Conservation (phyloP, 2,113 vertebrate genomes). For the Varanus salvator region DNA sequence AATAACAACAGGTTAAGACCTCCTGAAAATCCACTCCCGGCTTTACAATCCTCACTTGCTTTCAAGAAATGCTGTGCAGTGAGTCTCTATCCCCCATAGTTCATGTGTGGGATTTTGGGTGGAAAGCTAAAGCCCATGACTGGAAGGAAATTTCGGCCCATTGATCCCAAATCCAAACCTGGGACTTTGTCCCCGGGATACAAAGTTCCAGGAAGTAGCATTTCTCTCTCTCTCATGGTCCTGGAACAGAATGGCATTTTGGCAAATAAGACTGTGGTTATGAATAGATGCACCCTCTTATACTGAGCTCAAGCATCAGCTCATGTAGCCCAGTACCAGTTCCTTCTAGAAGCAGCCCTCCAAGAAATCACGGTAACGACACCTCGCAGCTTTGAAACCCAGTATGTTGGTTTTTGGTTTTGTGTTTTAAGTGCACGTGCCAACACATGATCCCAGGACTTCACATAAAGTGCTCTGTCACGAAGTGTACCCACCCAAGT, state of each 20-base stretch:
- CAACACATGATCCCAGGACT: background rate
- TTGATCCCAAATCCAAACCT: background rate
- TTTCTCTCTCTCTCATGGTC: background rate
- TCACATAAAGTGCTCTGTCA: background rate
- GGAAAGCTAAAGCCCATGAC: background rate
- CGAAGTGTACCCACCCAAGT: background rate
- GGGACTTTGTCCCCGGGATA: background rate
- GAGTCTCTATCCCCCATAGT: background rate
- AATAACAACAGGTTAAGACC: rapidly evolving
- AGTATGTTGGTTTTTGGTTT: background rate
- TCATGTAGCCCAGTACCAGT: background rate
- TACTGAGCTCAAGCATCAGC: background rate
- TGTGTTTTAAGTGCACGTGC: background rate
- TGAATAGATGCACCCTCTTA: background rate
- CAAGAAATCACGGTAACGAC: background rate
- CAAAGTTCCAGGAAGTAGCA: background rate
- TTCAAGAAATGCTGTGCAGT: background rate
- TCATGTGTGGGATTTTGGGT: background rate
- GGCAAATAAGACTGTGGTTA: background rate
- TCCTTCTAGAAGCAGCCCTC: background rate
- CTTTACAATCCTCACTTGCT: background rate
- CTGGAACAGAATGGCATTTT: background rate
- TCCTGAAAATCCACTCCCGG: background rate
- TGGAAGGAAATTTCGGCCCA: background rate
- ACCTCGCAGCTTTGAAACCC: background rate